Conservation (phyloP, 2,888 invertebrate genomes). For the Branchellion lobata region DNA sequence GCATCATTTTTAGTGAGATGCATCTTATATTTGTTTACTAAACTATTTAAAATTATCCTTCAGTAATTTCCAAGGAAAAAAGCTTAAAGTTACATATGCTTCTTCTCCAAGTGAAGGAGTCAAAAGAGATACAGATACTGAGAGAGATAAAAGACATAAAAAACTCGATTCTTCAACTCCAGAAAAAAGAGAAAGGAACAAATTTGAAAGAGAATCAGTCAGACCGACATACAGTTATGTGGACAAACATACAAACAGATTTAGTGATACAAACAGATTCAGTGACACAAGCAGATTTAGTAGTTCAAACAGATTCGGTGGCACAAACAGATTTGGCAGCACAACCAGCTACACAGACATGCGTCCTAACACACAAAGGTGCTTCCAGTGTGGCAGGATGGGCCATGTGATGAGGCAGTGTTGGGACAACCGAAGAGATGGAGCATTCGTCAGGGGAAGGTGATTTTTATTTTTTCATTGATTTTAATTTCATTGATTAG, state of each 20-base stretch:
- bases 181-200: constrained; percentile 5
- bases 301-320: no score
- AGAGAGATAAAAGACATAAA: not conserved
- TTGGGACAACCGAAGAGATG: not conserved
- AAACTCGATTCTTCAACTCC: not conserved
- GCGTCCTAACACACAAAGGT: not conserved
- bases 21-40: not conserved
- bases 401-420: not conserved
- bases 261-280: no score
- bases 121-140: no score
- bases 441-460: constrained; percentile 9
- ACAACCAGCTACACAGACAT: no score
- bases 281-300: no score
- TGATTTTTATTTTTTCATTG: not conserved
- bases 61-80: constrained; percentile 4
- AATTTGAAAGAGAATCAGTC: not conserved
- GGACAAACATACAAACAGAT: no score
- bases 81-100: not conserved
- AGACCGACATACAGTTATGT: no score
- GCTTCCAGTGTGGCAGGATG: not conserved
- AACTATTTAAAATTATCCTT: no score
- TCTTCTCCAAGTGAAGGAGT: not conserved
- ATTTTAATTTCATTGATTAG: not conserved
- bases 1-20: not conserved
- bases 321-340: no score